These are phyloP conservation scores for Turritopsis dohrnii DNA, from an alignment of 30 jellyfish, hydroid and myxozoan species.

Conservation along the genomic window DNA sequence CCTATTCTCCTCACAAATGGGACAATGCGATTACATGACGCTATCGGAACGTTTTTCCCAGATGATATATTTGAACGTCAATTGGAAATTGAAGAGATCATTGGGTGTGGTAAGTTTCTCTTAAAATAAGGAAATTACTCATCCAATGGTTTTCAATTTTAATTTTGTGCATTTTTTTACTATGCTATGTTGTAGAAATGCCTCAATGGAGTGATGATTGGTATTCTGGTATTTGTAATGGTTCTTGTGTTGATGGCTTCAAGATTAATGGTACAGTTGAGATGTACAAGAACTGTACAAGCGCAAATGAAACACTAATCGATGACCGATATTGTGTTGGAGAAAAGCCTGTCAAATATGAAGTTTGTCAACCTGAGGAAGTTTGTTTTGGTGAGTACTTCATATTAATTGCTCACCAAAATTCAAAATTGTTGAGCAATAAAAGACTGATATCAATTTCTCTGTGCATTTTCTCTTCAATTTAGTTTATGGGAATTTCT, in stretches of 20 bases:
- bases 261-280: neutral
- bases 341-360: neutral
- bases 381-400: neutral
- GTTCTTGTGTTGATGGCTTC: neutral
- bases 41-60: neutral
- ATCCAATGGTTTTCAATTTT: no score
- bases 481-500: neutral
- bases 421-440: no score
- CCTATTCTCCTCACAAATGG: neutral
- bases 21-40: neutral
- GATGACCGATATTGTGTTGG: neutral
- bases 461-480: no score
- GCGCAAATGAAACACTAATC: neutral
- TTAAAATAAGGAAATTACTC: no score
- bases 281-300: neutral
- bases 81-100: neutral
- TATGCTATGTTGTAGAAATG: neutral
- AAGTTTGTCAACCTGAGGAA: neutral
- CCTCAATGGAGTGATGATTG: neutral
- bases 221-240: neutral
- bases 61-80: neutral
- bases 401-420: no score
- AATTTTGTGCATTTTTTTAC: neutral
- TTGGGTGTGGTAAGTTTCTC: neutral
- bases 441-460: no score